Conservation (phyloP, 2,888 invertebrate genomes). For the Calephelis perditalis region DNA sequence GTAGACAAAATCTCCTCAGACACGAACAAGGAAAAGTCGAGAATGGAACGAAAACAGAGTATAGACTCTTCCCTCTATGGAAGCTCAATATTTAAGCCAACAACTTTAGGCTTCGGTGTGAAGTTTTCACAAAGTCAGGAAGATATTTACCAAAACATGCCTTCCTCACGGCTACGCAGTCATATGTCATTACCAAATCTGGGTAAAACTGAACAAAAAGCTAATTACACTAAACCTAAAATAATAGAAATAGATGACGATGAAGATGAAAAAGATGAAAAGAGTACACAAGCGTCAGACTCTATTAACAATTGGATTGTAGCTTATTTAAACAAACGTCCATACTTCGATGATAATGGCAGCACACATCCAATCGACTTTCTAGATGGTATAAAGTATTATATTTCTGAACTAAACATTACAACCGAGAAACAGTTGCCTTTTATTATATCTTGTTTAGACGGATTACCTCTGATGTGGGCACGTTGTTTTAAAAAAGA, state of each 20-base stretch:
- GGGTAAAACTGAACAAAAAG: conserved; percentile 58
- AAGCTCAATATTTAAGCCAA: conserved; percentile 59
- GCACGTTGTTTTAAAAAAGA: conserved; percentile 65
- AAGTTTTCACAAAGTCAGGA: conserved; percentile 70
- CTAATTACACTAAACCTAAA: conserved; percentile 44
- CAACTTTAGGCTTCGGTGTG: conserved; percentile 64
- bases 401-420: conserved; percentile 62
- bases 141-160: conserved; percentile 63
- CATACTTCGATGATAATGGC: conserved; percentile 63
- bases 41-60: conserved; percentile 45
- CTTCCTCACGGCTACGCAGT: conserved; percentile 63
- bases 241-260: conserved; percentile 61
- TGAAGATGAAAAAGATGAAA: conserved; percentile 40
- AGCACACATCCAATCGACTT: conserved; percentile 71
- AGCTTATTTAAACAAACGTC: conserved; percentile 61
- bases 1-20: conserved; percentile 66
- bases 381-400: conserved; percentile 61
- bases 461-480: conserved; percentile 69
- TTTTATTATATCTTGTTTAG: conserved; percentile 66
- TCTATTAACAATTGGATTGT: conserved; percentile 63
- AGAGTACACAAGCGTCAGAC: conserved; percentile 52
- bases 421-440: conserved; percentile 56
- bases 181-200: conserved; percentile 72
- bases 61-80: conserved; percentile 48
- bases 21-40: conserved; percentile 45